Conservation (phyloP, 2,113 vertebrate genomes). For the Balaenoptera acutorostrata region DNA sequence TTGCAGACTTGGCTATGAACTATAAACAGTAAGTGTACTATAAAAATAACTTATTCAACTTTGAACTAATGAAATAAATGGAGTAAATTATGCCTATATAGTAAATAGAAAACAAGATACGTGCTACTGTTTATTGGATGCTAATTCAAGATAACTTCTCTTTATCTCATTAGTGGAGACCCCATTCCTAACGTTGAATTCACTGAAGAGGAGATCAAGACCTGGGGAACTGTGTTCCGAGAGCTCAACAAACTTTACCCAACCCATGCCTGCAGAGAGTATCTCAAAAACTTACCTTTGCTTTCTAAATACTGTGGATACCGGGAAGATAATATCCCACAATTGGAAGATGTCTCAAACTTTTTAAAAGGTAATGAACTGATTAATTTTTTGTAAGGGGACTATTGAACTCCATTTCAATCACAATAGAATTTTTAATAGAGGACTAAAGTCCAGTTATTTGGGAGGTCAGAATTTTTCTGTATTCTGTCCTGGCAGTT, state of each 20-base stretch:
- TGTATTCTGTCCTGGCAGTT: background rate
- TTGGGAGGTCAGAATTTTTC: background rate
- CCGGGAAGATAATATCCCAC: constrained; percentile 96
- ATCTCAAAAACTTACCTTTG: constrained; percentile 96
- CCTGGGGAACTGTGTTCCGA: constrained; percentile 95
- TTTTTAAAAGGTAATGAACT: constrained; percentile 89
- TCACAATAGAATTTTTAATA: background rate
- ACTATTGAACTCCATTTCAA: background rate
- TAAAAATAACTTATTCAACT: background rate
- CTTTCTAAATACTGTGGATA: constrained; percentile 93
- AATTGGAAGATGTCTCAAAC: constrained; percentile 95
- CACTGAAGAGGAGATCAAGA: constrained; percentile 96
- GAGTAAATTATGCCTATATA: background rate
- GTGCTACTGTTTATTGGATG: background rate
- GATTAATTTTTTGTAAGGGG: background rate
- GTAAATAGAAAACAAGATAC: background rate
- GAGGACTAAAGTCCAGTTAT: background rate
- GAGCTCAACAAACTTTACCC: constrained; percentile 97
- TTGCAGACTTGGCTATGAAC: constrained; percentile 95
- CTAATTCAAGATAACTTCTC: constrained; percentile 40
- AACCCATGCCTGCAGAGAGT: constrained; percentile 93
- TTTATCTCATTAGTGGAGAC: constrained; percentile 84
- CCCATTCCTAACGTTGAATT: constrained; percentile 93
- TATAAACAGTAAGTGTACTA: constrained; percentile 91
- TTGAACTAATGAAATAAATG: constrained; percentile 25